Base-by-base conservation (phyloP, 2,888 invertebrate species). In the Amphipyra tragopoginis region DNA sequence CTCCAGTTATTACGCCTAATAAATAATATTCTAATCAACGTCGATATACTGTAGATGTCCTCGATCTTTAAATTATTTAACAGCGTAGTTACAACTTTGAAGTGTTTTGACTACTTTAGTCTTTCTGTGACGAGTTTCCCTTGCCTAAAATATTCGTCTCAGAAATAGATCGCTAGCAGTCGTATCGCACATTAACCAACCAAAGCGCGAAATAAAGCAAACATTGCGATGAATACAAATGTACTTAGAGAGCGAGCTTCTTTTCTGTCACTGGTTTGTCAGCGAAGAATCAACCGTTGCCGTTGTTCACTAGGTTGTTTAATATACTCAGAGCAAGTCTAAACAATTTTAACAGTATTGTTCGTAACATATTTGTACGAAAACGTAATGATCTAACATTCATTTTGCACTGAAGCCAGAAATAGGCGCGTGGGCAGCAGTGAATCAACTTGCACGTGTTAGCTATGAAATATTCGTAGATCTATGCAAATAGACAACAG, bases 381-480 rank as follows among this genome's bases (percentile, higher is more conserved):
- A 58, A 55, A 59, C 48, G 29, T 49, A 43, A 48, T 55, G 33
- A 38, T 51, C 55, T 60, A 64, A 53, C 14, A 49, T 65, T 58
- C 29, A 61, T 64, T 51, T 54, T 54, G 44, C 69, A 43, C 65
- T 65, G 47, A 56, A 65, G 72, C 68, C 68, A 78, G 77, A 80
- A 84, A 85, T 82, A 83, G 73, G 57, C 48, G 82, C 81, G 85
- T 87, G 81, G 85, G 85, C 65, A 66, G 77, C 55, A 66, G 63
- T 77, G 81, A 77, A 75, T 81, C 72, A 75, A 76, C 73, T 67
- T 72, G 75, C 79, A 77, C 77, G 81, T 77, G 78, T 71, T 73
- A 57, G 55, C 75, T 68, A 66, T 63, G 64, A 67, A 62, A 72
- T 77, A 72, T 75, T 73, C 51, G 67, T 69, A 69, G 66, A 69